phyloP scores from a whole-genome alignment of 2,888 invertebrate species.

The Poecilus cupreus region DNA sequence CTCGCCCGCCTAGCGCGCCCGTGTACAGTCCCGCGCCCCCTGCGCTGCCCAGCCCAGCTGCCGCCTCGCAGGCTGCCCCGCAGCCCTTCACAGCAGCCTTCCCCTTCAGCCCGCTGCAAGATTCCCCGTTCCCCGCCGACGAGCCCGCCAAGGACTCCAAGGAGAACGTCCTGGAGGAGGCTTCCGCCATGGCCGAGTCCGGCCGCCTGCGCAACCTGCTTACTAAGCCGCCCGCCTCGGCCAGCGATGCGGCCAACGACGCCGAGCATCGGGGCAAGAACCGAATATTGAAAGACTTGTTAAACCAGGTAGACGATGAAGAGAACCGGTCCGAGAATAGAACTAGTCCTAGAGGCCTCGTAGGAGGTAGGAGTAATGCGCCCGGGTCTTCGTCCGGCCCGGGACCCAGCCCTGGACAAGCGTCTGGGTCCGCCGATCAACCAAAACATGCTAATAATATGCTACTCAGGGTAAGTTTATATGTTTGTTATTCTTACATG shows the following conservation, averaged over 20 bases:
- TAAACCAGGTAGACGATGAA: slow-evolving; percentile 81
- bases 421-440: slow-evolving; percentile 68
- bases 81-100: slow-evolving; percentile 75
- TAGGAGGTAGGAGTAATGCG: slow-evolving; percentile 64
- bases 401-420: slow-evolving; percentile 52
- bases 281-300: slow-evolving; percentile 77
- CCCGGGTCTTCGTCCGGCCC: slow-evolving; percentile 42
- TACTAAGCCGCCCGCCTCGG: slow-evolving; percentile 72
- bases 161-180: slow-evolving; percentile 72
- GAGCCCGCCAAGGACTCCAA: slow-evolving; percentile 73
- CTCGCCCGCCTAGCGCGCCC: slow-evolving; percentile 75
- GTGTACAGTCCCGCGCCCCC: slow-evolving; percentile 69
- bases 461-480: slow-evolving; percentile 77
- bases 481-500: not conserved
- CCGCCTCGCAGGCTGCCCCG: slow-evolving; percentile 69
- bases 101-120: slow-evolving; percentile 79
- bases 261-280: slow-evolving; percentile 73
- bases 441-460: slow-evolving; percentile 75
- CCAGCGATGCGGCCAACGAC: slow-evolving; percentile 67
- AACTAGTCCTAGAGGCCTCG: slow-evolving; percentile 71
- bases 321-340: slow-evolving; percentile 73
- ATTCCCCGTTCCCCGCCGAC: slow-evolving; percentile 73
- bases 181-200: slow-evolving; percentile 73
- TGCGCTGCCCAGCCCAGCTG: slow-evolving; percentile 69
- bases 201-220: slow-evolving; percentile 78